Evolutionary conservation across 2,113 vertebrate species (phyloP), one percentile per base, ranked within the genome.

Genomic region (Spilogale gracilis): DNA sequence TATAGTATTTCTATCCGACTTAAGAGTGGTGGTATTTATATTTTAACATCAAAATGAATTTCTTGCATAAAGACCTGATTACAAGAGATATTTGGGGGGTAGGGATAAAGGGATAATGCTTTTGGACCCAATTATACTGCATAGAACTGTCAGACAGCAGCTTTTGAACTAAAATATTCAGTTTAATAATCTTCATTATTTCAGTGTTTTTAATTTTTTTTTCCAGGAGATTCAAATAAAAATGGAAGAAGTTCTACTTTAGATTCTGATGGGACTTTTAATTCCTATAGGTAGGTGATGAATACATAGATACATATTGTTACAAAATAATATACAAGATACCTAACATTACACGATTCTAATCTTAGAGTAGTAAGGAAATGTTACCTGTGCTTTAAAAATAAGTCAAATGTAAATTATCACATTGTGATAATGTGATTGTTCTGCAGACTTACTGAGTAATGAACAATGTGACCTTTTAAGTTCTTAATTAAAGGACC

Each of bases 271-370:
- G 98, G 99, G 95, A 99, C 99, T 86, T 99, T 99, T 98, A 97
- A 98, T 98, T 99, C 99, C 38, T 99, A 99, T 98, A 99, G 98
- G 99, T 99, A 98, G 32, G 97, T 98, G 60, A 84, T 87, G 58
- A 89, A 69, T 94, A 23, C 56, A 25, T 52, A 73, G 30, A 78
- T 71, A 58, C 0, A 65, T 95, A 74, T 52, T 94, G 79, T 83
- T 96, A 45, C 0, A 89, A 83, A 32, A 13, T 56, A 93, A 38
- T 48, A 3, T 83, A 58, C 32, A 94, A 76, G 56, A 60, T 58
- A 74, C 5, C 25, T 81, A 84, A 45, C 58, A 30, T 79, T 94
- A 65, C 4, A n/a, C 63, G 32, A 61, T 71, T 76, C n/a, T 73
- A 14, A 56, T 45, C 25, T 60, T 84, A 88, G 17, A 94, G 25